Conservation (phyloP, 2,888 invertebrate genomes). For the Calephelis perditalis region DNA sequence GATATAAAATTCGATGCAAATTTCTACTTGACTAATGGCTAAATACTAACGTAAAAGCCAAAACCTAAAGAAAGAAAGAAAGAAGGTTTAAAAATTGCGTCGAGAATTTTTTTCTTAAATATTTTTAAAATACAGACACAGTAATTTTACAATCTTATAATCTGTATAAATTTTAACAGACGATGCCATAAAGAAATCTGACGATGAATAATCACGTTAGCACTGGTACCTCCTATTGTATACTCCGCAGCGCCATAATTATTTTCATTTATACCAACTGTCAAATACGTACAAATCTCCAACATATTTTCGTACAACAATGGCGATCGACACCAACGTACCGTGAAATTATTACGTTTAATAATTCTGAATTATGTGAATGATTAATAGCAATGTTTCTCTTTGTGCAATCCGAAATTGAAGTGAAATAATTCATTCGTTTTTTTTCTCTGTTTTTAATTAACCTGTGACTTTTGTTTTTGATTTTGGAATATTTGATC, state of each 20-base stretch:
- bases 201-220: constrained; percentile 63
- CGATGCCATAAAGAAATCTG: constrained; percentile 58
- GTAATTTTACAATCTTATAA: constrained; percentile 34
- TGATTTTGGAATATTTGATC: background rate
- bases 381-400: constrained; percentile 22
- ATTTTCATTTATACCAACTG: constrained; percentile 46
- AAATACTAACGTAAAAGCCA: no score
- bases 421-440: constrained; percentile 19
- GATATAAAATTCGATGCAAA: no score
- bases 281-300: constrained; percentile 40
- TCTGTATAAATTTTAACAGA: constrained; percentile 55
- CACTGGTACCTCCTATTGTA: constrained; percentile 50
- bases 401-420: constrained; percentile 24
- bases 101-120: no score
- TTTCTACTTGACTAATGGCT: no score
- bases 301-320: constrained; percentile 40
- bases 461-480: background rate
- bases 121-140: constrained; percentile 47
- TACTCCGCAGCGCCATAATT: constrained; percentile 48
- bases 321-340: constrained; percentile 30
- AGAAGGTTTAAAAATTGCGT: no score
- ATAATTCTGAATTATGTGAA: constrained; percentile 26
- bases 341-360: constrained; percentile 30
- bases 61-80: no score
- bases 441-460: constrained; percentile 12